Evolutionary conservation across 1,140 invertebrate species (phyloP).

Genomic region (Leptonema lineaticorne): DNA sequence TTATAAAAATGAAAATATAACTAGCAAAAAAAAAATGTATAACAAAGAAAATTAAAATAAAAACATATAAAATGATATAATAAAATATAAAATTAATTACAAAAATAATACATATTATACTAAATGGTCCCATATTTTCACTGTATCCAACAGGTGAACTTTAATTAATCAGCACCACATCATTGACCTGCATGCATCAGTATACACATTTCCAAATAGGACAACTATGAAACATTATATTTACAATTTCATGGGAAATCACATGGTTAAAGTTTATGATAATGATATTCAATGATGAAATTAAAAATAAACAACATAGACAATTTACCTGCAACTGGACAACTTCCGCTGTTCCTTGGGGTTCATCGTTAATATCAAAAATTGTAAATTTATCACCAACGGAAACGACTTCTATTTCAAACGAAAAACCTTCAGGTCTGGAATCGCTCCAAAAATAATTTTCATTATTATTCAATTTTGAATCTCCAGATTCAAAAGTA

Average conservation of each 20-base stretch:
- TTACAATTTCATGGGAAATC: neutral
- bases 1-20: too few relatives aligned
- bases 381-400: constrained; percentile 71
- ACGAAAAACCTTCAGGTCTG: constrained; percentile 69
- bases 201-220: too few relatives aligned
- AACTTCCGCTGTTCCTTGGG: constrained; percentile 64
- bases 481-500: constrained; percentile 66
- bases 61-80: too few relatives aligned
- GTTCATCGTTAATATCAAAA: constrained; percentile 62
- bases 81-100: neutral
- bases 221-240: too few relatives aligned
- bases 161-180: neutral
- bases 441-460: constrained; percentile 81
- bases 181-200: neutral
- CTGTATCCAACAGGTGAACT: neutral
- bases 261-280: neutral
- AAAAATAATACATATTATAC: neutral
- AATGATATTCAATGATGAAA: neutral
- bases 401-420: constrained; percentile 69
- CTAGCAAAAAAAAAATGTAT: too few relatives aligned
- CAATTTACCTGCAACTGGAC: constrained; percentile 60
- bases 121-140: neutral
- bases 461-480: constrained; percentile 65
- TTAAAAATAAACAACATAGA: constrained; percentile 33
- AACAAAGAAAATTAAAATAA: too few relatives aligned